phyloP scores from a whole-genome alignment of 2,888 invertebrate genomes.

The Gortyna flavago region DNA sequence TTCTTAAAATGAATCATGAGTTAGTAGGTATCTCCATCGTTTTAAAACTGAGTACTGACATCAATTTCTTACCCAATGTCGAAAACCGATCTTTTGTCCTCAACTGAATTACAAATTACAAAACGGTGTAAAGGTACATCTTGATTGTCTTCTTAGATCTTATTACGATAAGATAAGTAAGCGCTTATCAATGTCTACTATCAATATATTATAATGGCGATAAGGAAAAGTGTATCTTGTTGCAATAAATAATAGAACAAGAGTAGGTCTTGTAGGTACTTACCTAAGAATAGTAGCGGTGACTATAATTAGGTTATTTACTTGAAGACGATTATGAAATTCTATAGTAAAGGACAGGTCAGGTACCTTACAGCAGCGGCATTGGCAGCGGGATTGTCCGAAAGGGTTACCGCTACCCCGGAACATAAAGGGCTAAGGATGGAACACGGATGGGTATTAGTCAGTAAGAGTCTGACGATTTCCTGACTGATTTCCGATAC shows the following conservation, averaged over 20 bases:
- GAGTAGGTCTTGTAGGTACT: background rate
- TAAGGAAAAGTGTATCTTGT: background rate
- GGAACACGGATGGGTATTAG: too few species aligned
- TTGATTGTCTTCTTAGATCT: conserved; percentile 30
- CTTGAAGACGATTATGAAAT: too few species aligned
- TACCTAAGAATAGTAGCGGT: background rate
- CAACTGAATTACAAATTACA: conserved; percentile 27
- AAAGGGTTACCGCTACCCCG: too few species aligned
- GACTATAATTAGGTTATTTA: too few species aligned
- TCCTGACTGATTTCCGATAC: too few species aligned
- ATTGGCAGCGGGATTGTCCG: too few species aligned
- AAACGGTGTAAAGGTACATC: conserved; percentile 26
- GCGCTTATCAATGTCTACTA: conserved; percentile 30
- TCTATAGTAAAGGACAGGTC: too few species aligned
- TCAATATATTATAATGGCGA: background rate
- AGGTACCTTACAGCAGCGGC: too few species aligned
- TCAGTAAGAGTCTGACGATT: too few species aligned
- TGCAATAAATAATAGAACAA: conserved; percentile 19
- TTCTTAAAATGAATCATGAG: background rate
- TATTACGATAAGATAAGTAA: conserved; percentile 23
- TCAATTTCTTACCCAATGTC: background rate
- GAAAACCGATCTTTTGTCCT: background rate
- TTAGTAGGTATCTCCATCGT: background rate
- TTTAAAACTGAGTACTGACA: background rate
- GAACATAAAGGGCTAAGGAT: too few species aligned